Conservation (phyloP, 2,888 invertebrate species). For the Rhyacophila evoluta region DNA sequence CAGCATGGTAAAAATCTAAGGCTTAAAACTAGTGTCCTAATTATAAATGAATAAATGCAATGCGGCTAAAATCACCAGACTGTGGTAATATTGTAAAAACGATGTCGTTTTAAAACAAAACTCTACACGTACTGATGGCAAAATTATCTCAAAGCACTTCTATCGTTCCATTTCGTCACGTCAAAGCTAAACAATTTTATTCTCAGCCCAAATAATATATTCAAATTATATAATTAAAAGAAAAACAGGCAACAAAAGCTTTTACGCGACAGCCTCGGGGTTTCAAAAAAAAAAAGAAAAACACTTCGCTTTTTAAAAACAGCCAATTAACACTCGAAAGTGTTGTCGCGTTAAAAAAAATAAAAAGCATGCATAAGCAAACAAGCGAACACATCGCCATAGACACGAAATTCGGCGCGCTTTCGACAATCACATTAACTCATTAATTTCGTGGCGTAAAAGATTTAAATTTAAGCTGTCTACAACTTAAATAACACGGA, state of each 20-base stretch:
- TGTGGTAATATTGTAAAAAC: not conserved
- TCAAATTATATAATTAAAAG: conserved; percentile 48
- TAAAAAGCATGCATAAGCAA: conserved; percentile 33
- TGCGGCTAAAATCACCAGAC: not conserved
- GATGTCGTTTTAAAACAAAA: not conserved
- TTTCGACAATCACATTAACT: conserved; percentile 10
- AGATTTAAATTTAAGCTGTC: no score
- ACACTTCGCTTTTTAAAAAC: conserved; percentile 45
- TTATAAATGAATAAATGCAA: no score
- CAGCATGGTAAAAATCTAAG: no score
- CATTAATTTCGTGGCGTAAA: not conserved
- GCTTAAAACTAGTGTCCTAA: no score
- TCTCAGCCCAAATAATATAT: conserved; percentile 36
- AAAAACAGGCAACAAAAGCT: conserved; percentile 48
- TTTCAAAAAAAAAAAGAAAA: conserved; percentile 36
- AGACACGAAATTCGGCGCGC: not conserved
- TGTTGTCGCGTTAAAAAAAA: conserved; percentile 52
- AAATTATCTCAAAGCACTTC: conserved; percentile 16
- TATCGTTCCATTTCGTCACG: conserved; percentile 15
- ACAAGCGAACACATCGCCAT: conserved; percentile 23
- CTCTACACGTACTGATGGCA: not conserved
- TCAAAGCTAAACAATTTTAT: conserved; percentile 29
- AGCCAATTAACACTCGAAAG: conserved; percentile 53
- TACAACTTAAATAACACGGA: no score
- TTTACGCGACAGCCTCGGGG: conserved; percentile 46